Percentiles rank a stretch among this genome's conserved stretches.
Evolutionary conservation across 2,113 vertebrate species (phyloP).

Genomic region (Gopherus flavomarginatus): DNA sequence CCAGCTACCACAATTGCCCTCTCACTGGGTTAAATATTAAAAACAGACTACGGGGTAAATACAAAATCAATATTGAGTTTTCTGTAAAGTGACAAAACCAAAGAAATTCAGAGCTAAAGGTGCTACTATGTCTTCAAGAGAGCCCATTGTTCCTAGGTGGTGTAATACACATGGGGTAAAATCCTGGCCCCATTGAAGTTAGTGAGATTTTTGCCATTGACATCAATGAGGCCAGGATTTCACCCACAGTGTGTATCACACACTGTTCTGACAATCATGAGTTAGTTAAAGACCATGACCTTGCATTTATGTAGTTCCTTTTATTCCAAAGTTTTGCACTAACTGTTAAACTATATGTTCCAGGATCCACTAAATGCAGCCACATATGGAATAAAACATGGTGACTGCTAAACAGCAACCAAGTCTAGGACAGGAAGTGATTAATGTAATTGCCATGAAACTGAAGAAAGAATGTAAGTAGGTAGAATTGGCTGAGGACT

Average conservation of each 20-base stretch:
- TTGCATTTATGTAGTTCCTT: background rate
- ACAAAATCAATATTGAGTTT: background rate
- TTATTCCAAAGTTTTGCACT: background rate
- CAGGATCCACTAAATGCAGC: background rate
- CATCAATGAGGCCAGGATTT: background rate
- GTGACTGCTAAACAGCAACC: background rate
- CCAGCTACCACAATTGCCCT: background rate
- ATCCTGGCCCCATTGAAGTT: no score
- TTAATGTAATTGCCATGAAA: background rate
- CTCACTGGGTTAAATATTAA: background rate
- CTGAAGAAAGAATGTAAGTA: background rate
- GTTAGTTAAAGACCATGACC: background rate
- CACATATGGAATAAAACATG: background rate
- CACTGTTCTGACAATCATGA: background rate
- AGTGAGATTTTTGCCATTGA: no score
- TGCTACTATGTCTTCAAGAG: background rate
- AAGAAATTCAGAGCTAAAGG: conserved; percentile 7
- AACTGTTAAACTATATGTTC: background rate
- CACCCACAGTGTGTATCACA: background rate
- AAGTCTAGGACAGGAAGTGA: background rate
- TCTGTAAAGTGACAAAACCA: background rate
- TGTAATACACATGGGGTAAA: background rate
- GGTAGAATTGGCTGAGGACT: background rate
- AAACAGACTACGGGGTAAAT: background rate
- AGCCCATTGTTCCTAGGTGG: background rate